Evolutionary conservation across 2,797 vertebrate genomes (phyloP).

Genomic region (Mastacembelus armatus): DNA sequence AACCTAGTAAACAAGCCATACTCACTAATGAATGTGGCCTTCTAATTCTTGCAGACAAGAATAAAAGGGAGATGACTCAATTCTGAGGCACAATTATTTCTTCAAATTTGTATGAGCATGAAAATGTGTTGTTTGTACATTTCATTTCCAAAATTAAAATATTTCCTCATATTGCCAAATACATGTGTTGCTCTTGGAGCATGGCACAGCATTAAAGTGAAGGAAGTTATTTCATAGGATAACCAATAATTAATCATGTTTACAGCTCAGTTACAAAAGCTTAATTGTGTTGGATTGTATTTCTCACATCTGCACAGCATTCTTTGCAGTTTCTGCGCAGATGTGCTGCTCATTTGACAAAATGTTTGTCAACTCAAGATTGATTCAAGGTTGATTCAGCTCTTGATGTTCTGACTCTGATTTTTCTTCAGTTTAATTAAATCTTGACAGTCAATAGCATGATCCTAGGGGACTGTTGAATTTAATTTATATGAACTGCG

Average conservation of each 20-base stretch:
- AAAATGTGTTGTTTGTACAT: not conserved
- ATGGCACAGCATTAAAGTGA: not conserved
- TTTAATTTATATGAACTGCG: conserved; percentile 9
- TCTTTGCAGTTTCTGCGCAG: conserved; percentile 7
- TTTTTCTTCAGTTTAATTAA: conserved; percentile 18
- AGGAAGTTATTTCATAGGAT: conserved; percentile 10
- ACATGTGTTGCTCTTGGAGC: conserved; percentile 18
- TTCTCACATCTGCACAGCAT: not conserved
- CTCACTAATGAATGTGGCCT: not conserved
- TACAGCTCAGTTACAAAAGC: conserved; percentile 8
- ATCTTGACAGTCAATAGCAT: not conserved
- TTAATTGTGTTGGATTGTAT: not conserved
- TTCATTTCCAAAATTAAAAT: conserved; percentile 6
- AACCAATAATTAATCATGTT: conserved; percentile 18
- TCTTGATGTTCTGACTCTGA: not conserved
- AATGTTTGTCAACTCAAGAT: not conserved
- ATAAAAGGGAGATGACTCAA: not conserved
- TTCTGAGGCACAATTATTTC: not conserved
- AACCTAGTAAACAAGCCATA: not conserved
- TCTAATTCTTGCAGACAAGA: not conserved
- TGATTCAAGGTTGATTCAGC: no score
- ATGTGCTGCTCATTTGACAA: conserved; percentile 5
- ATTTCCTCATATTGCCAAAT: conserved; percentile 17
- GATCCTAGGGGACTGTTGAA: not conserved
- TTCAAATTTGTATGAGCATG: not conserved